phyloP scores from a whole-genome alignment of 2,888 invertebrate species.

The Agonopterix subpropinquella region DNA sequence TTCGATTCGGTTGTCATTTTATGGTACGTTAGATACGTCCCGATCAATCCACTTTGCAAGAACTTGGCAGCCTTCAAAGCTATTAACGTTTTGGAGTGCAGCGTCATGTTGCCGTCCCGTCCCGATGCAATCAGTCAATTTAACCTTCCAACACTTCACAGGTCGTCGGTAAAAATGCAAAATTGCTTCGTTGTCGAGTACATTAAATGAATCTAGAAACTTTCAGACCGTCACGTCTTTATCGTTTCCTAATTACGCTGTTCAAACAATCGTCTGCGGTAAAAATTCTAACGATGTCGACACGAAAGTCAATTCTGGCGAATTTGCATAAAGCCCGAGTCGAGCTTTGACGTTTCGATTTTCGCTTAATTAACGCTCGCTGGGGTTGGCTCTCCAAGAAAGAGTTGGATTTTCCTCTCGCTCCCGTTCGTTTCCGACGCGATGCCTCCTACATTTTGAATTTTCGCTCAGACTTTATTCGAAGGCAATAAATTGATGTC shows the following conservation, averaged over 20 bases:
- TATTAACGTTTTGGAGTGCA: neutral
- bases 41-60: neutral
- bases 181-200: constrained; percentile 1
- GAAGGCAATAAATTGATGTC: constrained; percentile 57
- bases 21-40: neutral
- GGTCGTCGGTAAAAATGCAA: neutral
- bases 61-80: neutral
- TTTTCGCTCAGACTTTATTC: constrained; percentile 49
- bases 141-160: neutral
- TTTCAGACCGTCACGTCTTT: constrained; percentile 24
- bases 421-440: constrained; percentile 44
- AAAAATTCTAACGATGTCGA: constrained; percentile 58
- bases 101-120: neutral
- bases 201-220: constrained; percentile 8
- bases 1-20: neutral
- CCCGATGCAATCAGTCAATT: constrained; percentile 1
- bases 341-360: constrained; percentile 70
- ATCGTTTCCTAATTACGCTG: constrained; percentile 55
- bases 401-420: constrained; percentile 56
- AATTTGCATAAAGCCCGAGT: constrained; percentile 68
- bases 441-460: constrained; percentile 47
- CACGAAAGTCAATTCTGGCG: constrained; percentile 61
- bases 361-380: constrained; percentile 70
- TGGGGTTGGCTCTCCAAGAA: constrained; percentile 44
- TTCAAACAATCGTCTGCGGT: constrained; percentile 58